Base-by-base conservation (phyloP, 2,888 invertebrate genomes). In the Zele albiditarsus region DNA sequence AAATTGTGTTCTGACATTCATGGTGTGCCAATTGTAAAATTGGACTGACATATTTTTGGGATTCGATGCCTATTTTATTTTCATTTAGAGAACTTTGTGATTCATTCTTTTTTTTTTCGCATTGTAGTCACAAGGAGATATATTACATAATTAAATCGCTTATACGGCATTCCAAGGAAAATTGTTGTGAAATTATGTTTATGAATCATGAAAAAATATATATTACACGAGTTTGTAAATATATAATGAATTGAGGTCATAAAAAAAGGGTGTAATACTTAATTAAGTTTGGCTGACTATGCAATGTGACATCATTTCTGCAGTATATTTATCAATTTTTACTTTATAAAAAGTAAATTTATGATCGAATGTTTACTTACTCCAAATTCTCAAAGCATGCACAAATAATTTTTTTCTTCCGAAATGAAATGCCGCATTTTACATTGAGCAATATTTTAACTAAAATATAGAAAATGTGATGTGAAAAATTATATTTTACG, bases 41-140 rank as follows among this genome's bases (percentile, higher is more conserved):
- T 38, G 12, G 0, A 8, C 4, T 31, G 2, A 31, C 31, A 31
- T 31, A 31, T 31, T 1, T 31, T 8, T 2, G 6, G 31, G 6
- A 31, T 31, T 31, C 31, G 6, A 31, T 31, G 31, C 8, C 8
- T 38, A 31, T 33, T 8, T 33, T 20, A 20, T 25, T 57, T 73
- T 73, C 73, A 71, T 66, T 77, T 66, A n/a, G 20, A 23, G 20
- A 8, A 33, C 3, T 33, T 38, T 33, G 12, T 12, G 5, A n/a
- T 53, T 53, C 5, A n/a, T 53, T 23, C 8, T 4, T 53, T 20
- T 53, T 63, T 33, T 1, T n/a, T 3, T 46, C 0, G 53, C 12
- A 42, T 20, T 2, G 8, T 8, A 3, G 8, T 38, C 4, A 38
- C 6, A 53, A 8, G 20, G 0, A 53, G 0, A 53, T 53, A 6